Evolutionary conservation across 2,888 invertebrate genomes (phyloP).

Genomic region (Plebejus argus): DNA sequence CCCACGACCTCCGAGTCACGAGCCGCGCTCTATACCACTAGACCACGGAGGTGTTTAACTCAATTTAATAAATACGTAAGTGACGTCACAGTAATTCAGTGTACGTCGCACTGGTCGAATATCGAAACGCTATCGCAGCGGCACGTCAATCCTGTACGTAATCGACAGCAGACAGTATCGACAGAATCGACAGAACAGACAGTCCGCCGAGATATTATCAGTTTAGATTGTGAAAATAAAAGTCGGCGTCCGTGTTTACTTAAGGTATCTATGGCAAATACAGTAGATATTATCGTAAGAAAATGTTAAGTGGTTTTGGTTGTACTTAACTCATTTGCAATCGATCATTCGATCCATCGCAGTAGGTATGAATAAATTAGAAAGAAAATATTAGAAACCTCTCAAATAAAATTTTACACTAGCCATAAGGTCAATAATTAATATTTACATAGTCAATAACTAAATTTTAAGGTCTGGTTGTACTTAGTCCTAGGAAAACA

Average conservation of each 20-base stretch:
- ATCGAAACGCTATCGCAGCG: slow-evolving; percentile 50
- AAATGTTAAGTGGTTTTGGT: background rate
- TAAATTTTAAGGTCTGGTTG: too few relatives aligned
- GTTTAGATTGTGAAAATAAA: slow-evolving; percentile 32
- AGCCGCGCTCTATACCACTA: too few relatives aligned
- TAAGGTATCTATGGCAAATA: background rate
- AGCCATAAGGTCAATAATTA: too few relatives aligned
- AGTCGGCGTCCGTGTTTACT: background rate
- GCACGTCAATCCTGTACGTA: slow-evolving; percentile 49
- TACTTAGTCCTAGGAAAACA: too few relatives aligned
- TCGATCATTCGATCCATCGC: too few relatives aligned
- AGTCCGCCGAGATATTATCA: slow-evolving; percentile 27
- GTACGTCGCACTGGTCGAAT: slow-evolving; percentile 59
- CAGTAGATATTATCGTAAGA: background rate
- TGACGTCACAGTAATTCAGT: slow-evolving; percentile 61
- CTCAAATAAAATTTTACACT: too few relatives aligned
- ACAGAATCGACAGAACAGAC: slow-evolving; percentile 25
- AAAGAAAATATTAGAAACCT: too few relatives aligned
- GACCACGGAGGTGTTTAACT: too few relatives aligned
- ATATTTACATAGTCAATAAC: too few relatives aligned
- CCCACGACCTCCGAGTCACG: too few relatives aligned
- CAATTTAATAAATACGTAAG: slow-evolving; percentile 36
- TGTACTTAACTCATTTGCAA: background rate
- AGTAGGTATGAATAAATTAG: background rate
- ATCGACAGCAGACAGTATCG: slow-evolving; percentile 24